Evolutionary conservation across 1,140 invertebrate genomes (phyloP).

Genomic region (Zaprionus davidi): DNA sequence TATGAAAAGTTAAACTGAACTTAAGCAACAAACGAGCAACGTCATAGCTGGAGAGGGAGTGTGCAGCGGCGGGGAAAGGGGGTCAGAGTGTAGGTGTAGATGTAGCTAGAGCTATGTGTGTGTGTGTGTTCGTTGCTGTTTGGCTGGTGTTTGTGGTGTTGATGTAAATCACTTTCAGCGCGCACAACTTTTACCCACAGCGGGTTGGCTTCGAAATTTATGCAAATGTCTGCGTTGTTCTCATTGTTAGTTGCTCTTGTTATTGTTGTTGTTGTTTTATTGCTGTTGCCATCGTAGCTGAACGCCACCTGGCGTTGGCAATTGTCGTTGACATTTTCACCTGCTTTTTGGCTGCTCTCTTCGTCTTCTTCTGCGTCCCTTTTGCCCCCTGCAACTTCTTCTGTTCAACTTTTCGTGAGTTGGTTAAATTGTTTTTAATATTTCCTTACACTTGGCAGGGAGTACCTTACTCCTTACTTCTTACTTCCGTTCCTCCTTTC

Average conservation of each 20-base stretch:
- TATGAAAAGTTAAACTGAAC: conserved; percentile 81
- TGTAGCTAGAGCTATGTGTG: not conserved
- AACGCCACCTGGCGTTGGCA: conserved; percentile 59
- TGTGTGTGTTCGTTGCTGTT: conserved; percentile 13
- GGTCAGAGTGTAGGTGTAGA: not conserved
- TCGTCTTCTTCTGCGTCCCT: conserved; percentile 2
- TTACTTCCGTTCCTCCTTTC: not conserved
- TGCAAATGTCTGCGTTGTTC: conserved; percentile 76
- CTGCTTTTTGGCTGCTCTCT: conserved; percentile 52
- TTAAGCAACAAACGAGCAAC: conserved; percentile 69
- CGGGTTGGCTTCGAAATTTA: conserved; percentile 67
- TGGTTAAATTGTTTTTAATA: conserved; percentile 77
- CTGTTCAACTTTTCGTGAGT: conserved; percentile 37
- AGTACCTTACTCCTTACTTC: not conserved
- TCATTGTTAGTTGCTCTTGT: conserved; percentile 38
- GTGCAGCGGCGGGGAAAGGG: conserved; percentile 2
- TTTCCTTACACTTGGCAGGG: conserved; percentile 17
- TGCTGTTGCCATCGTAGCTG: conserved; percentile 22
- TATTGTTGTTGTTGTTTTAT: conserved; percentile 42
- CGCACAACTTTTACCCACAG: conserved; percentile 68
- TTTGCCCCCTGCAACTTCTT: not conserved
- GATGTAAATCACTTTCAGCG: conserved; percentile 77
- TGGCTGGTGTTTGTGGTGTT: conserved; percentile 31
- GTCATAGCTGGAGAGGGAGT: conserved; percentile 38
- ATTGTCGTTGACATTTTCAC: conserved; percentile 79